A percentile compares a stretch with the other conserved stretches of the same genome.
These are phyloP conservation scores for Calameuta pallipes DNA, from an alignment of 2,888 invertebrate genomes.

Conservation along the genomic window DNA sequence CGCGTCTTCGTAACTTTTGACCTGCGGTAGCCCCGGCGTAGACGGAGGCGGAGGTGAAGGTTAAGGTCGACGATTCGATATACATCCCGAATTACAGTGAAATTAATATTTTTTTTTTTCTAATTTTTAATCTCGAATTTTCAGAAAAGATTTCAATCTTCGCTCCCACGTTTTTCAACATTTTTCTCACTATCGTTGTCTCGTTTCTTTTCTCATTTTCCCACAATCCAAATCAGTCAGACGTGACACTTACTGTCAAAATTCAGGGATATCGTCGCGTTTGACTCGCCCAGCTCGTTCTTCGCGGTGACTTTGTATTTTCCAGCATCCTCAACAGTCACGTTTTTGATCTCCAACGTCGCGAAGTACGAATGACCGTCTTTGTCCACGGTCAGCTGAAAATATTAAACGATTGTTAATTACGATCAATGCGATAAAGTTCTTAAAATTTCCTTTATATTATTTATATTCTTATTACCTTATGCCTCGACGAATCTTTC, in stretches of 20 bases:
- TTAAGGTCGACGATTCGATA: conserved; percentile 42
- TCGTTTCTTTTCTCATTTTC: background rate
- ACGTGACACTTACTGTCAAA: conserved; percentile 90
- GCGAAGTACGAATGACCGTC: conserved; percentile 95
- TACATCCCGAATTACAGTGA: conserved; percentile 57
- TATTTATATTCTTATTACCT: conserved; percentile 71
- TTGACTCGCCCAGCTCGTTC: conserved; percentile 97
- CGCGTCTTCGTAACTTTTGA: background rate
- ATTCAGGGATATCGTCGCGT: conserved; percentile 96
- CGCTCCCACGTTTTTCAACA: background rate
- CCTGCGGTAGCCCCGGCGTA: background rate
- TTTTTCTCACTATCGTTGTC: background rate
- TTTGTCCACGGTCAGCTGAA: conserved; percentile 87
- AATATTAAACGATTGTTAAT: conserved; percentile 30
- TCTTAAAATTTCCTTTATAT: background rate
- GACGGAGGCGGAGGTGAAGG: conserved; percentile 2
- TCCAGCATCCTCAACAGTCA: conserved; percentile 96
- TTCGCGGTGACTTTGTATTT: conserved; percentile 97
- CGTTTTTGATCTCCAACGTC: conserved; percentile 91
- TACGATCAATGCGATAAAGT: background rate
- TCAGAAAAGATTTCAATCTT: background rate
- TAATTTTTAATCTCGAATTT: background rate
- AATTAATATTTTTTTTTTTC: background rate
- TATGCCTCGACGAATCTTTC: conserved; percentile 85
- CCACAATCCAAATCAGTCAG: background rate